Conservation (phyloP, 1,140 invertebrate genomes). For the Trinorchestia longiramus region DNA sequence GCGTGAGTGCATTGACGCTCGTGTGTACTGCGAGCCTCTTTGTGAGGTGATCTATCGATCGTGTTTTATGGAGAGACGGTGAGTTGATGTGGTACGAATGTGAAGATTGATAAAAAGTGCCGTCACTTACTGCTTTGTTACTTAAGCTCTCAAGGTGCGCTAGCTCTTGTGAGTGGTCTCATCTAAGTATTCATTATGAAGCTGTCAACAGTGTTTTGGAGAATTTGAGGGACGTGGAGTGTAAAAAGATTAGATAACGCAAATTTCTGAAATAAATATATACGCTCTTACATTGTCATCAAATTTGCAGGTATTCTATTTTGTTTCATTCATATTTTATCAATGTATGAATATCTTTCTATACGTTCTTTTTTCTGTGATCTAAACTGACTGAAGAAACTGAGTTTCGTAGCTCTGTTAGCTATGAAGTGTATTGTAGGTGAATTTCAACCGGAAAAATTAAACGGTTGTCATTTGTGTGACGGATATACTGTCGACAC, state of each 20-base stretch:
- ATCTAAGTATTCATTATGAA: background rate
- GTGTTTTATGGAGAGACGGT: background rate
- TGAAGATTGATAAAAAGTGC: background rate
- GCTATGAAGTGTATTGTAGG: too few species aligned
- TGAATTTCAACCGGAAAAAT: too few species aligned
- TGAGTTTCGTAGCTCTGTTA: too few species aligned
- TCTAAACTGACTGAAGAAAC: too few species aligned
- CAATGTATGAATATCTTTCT: too few species aligned
- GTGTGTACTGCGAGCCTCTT: background rate
- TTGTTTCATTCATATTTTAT: too few species aligned
- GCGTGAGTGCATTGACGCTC: background rate
- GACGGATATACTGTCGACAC: too few species aligned
- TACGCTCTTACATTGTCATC: background rate
- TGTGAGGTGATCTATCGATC: background rate
- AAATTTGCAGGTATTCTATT: background rate
- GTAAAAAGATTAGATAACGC: background rate
- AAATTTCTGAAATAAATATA: background rate
- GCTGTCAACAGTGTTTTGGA: background rate
- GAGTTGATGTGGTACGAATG: background rate
- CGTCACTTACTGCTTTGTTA: background rate
- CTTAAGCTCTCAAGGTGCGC: background rate
- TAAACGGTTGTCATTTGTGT: too few species aligned
- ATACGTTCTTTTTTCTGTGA: too few species aligned
- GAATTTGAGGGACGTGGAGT: background rate
- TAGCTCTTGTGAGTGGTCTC: background rate